Evolutionary conservation across 2,797 vertebrate genomes (phyloP), one percentile per base, ranked within the genome.

Genomic region (Cichlasoma orientale): DNA sequence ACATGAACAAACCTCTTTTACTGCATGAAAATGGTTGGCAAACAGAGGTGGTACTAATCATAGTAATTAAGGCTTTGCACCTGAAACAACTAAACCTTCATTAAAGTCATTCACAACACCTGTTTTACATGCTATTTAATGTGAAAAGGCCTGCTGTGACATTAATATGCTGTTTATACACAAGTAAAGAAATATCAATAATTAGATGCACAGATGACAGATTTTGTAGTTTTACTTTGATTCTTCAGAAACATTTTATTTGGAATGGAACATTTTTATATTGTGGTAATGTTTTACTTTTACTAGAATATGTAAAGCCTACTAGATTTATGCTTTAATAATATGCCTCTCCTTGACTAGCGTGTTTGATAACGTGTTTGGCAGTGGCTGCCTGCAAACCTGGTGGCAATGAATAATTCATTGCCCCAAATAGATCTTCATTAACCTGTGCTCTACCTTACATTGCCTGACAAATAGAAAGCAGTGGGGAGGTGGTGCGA

Each of bases 381-480:
- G 36, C 75, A 69, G 55, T 59, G 54, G 56, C 56, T 85, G 69
- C 59, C 69, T 75, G 63, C 57, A 84, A 68, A 83, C 68, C 52
- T 75, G 36, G 53, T 59, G 27, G 75, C 80, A 44, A 79, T 90
- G 36, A 44, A 90, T 91, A 66, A 90, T 90, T 83, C 16, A 89
- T 80, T 85, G 25, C 33, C 56, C 7, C 11, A 25, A 50, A 79
- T 72, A 47, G n/a, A 87, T 31, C 21, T 75, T 86, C 59, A 82
- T 78, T 83, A 83, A 84, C 75, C 77, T 14, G 36, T 63, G 56
- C 77, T 82, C 25, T 72, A 82, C 74, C 68, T 83, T 78, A 79
- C 74, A 74, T 50, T 75, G 89, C 94, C 89, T 95, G 92, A 92
- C 95, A 95, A 95, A 81, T 72, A 79, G 52, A 70, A 71, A 72